Evolutionary conservation across 2,888 invertebrate species (phyloP).

Genomic region (Epinotia nisella): DNA sequence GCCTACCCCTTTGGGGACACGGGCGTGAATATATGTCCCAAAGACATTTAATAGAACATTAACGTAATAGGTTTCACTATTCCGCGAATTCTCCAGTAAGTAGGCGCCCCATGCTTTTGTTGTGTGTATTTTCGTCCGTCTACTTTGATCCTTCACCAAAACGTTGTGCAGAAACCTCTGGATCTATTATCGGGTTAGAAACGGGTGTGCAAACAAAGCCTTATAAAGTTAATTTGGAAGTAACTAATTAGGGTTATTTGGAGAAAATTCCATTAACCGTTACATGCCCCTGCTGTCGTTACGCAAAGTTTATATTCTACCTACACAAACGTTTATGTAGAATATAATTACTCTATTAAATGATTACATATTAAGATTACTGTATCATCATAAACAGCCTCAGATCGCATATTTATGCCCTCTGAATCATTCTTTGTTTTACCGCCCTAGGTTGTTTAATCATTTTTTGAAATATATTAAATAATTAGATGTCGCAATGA

Average conservation of each 20-base stretch:
- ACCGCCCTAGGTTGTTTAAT: no score
- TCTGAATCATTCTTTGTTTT: no score
- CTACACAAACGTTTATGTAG: not conserved
- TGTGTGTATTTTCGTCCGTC: constrained; percentile 2
- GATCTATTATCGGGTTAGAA: not conserved
- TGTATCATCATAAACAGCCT: no score
- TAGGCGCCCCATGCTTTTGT: constrained; percentile 9
- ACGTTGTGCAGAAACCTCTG: constrained; percentile 17
- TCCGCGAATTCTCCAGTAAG: not conserved
- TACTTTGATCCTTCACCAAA: constrained; percentile 20
- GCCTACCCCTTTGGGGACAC: no score
- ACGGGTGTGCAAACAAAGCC: constrained; percentile 19
- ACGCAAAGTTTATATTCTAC: not conserved
- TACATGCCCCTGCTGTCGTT: not conserved
- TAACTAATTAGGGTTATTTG: not conserved
- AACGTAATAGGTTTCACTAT: constrained; percentile 8
- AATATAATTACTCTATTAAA: no score
- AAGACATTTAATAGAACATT: constrained; percentile 2
- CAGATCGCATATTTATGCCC: no score
- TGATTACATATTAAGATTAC: not conserved
- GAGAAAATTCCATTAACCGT: not conserved
- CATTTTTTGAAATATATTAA: no score
- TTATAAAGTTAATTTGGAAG: constrained; percentile 15
- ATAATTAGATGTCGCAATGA: no score
- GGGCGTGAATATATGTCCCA: not conserved